Base-by-base conservation (phyloP, 2,888 invertebrate species). In the Laspeyria flexula region DNA sequence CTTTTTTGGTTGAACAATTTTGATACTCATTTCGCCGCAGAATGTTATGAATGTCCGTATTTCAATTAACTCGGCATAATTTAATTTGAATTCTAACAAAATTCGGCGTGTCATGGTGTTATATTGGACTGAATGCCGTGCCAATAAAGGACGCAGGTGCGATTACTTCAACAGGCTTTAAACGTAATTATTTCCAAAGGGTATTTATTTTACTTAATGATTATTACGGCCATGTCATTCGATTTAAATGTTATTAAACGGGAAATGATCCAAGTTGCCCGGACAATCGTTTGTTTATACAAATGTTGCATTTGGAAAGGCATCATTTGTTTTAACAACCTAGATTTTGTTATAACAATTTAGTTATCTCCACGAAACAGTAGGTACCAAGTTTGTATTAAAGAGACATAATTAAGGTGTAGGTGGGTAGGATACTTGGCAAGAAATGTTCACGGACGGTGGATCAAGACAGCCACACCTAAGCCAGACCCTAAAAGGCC, bases 81-180 rank as follows among this genome's bases (percentile, higher is more conserved):
- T 46, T 23, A 33, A 52, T 52, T 51, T 60, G 11, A 37, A 21
- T 31, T 16, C 1, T 37, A 25, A 39, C 42, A 37, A 38, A 48
- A 52, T 53, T 25, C 31, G 33, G 35, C 35, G 25, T 48, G 33
- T 55, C 39, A 13, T 13, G 40, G 49, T 31, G 11, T 21, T 60
- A 45, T 51, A 49, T 50, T 40, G 34, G 44, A 34, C 42, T 37
- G 11, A 16, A 43, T 40, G 31, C 21, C 43, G 31, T 41, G 7
- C 51, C 60, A 70, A 63, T 70, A 52, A 56, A 33, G 45, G 52
- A 10, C 59, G 34, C 60, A 66, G 67, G 64, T 66, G 71, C 39
- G 41, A 25, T 49, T 44, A 15, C 30, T 18, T 43, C 43, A 43
- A 61, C 54, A 47, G 34, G 49, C 40, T 59, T 49, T 38, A 37